phyloP scores from a whole-genome alignment of 2,113 vertebrate genomes.

The Phainopepla nitens region DNA sequence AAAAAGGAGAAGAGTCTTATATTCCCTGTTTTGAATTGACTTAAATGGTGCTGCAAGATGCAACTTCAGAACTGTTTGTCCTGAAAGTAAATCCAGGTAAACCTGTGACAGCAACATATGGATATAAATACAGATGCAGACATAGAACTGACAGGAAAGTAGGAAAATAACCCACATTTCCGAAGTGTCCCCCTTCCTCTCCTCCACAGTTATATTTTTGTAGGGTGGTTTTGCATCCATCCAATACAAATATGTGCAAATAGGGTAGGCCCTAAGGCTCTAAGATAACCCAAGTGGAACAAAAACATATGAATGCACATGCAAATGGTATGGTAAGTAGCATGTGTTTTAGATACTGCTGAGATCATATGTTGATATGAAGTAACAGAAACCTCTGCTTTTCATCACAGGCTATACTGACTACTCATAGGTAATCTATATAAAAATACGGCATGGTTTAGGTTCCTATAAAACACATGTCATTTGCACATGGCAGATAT shows the following conservation, averaged over 20 bases:
- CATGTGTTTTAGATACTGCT: conserved; percentile 39
- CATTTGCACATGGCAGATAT: not conserved
- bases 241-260: conserved; percentile 48
- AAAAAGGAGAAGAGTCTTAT: not conserved
- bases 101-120: not conserved
- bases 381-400: conserved; percentile 25
- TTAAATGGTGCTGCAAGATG: not conserved
- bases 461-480: not conserved
- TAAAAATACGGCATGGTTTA: not conserved
- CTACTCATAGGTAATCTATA: not conserved
- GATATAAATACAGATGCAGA: not conserved
- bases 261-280: conserved; percentile 10
- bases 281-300: conserved; percentile 31
- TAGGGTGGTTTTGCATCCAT: conserved; percentile 2
- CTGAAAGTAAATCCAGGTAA: not conserved
- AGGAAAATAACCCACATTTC: not conserved
- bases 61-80: not conserved
- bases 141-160: not conserved
- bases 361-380: conserved; percentile 15
- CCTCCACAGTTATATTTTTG: not conserved
- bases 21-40: not conserved
- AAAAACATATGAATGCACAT: conserved; percentile 37
- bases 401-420: not conserved
- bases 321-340: conserved; percentile 34
- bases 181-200: not conserved